phyloP scores from a whole-genome alignment of 2,888 invertebrate species.

The Microctonus aethiopoides region DNA sequence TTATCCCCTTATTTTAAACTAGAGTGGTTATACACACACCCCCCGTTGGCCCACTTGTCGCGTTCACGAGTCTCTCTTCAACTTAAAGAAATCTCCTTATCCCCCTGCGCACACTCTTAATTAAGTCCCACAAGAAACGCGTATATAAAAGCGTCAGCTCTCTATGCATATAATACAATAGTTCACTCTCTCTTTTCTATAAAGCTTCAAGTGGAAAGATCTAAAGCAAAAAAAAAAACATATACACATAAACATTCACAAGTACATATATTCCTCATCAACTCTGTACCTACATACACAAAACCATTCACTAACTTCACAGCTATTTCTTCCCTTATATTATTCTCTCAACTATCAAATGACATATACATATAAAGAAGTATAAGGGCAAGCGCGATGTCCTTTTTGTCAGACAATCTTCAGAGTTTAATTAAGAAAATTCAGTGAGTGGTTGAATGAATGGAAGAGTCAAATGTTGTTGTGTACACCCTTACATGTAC shows the following conservation, averaged over 20 bases:
- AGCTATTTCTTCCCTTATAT: no score
- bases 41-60: slow-evolving; percentile 22
- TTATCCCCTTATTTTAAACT: no score
- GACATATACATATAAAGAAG: neutral
- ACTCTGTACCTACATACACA: no score
- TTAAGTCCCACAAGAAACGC: slow-evolving; percentile 49
- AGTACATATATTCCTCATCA: no score
- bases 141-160: slow-evolving; percentile 7
- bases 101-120: slow-evolving; percentile 44
- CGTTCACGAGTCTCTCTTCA: neutral
- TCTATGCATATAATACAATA: neutral
- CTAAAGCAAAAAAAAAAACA: neutral
- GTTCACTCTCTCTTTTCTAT: neutral
- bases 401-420: slow-evolving; percentile 65
- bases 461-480: slow-evolving; percentile 61
- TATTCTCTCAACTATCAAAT: neutral
- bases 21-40: neutral
- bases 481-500: slow-evolving; percentile 41
- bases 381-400: slow-evolving; percentile 53
- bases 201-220: neutral
- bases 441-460: slow-evolving; percentile 64
- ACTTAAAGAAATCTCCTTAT: slow-evolving; percentile 17
- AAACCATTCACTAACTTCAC: slow-evolving; percentile 21
- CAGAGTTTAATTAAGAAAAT: slow-evolving; percentile 66
- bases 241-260: no score